Evolutionary conservation across 2,888 invertebrate species (phyloP), one percentile per base, ranked within the genome.

Genomic region (Himalopsyche kuldschensis): DNA sequence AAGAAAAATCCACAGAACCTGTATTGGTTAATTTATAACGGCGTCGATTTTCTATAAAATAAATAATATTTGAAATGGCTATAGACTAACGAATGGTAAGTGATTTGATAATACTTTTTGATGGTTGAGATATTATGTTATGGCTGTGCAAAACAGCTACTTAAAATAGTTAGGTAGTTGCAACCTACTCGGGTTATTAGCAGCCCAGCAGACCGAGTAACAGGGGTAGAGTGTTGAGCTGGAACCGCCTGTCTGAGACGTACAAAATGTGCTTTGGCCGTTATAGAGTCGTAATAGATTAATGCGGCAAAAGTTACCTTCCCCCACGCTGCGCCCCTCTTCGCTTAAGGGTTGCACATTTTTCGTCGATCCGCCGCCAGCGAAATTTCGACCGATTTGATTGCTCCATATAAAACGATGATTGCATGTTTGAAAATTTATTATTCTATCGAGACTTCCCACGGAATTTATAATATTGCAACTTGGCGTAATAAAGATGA

Each of bases 211-310:
- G 82, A 78, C 82, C 47, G 75, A 79, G 46, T 55, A 31, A 30
- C 79, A 79, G 79, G 78, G 79, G 20, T 48, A 24, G 82, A 31
- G 79, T 41, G 75, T 32, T 46, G 78, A 79, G 69, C 41, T 78
- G 78, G 69, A 20, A 79, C 69, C 79, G 79, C 79, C 78, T 48
- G 78, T 41, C 46, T 82, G 82, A 82, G 78, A 82, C 77, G 77
- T 82, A 48, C 82, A 78, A 77, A 82, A 82, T 78, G 82, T 82
- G 63, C 78, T 75, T 63, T 75, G 82, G 47, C 75, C 82, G 82
- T 82, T 82, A 82, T 82, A 79, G 82, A 82, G 46, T 79, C 82
- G 82, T 82, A 82, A 82, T 82, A 82, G 82, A 82, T 82, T 82
- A 82, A 82, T 82, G 82, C 82, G 79, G 82, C 79, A 82, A 82